Conservation (phyloP, 2,888 invertebrate genomes). For the Microctonus brassicae region DNA sequence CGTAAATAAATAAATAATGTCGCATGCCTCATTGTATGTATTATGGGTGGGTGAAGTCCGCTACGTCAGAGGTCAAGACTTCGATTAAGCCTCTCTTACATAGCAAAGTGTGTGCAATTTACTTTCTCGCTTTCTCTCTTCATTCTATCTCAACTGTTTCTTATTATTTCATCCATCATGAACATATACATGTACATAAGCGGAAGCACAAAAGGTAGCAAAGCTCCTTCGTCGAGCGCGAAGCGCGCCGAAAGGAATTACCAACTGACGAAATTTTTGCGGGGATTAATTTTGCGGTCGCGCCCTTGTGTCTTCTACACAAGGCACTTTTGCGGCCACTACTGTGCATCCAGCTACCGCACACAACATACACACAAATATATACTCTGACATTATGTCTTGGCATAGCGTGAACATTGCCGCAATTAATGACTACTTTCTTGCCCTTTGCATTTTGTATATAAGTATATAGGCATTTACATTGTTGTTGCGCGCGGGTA, state of each 20-base stretch:
- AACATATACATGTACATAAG: constrained; percentile 4
- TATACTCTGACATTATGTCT: not conserved
- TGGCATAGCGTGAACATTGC: constrained; percentile 7
- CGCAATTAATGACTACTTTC: constrained; percentile 19
- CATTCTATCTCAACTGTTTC: not conserved
- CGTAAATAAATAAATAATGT: constrained; percentile 69
- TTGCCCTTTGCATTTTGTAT: constrained; percentile 5
- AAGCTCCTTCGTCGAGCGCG: constrained; percentile 38
- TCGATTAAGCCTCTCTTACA: constrained; percentile 57
- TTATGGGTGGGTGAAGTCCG: constrained; percentile 22
- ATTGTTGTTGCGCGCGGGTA: not conserved
- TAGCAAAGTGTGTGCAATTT: constrained; percentile 39
- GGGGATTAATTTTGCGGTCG: constrained; percentile 63
- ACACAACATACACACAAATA: constrained; percentile 10
- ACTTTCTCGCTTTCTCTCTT: constrained; percentile 10
- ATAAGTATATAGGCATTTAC: not conserved
- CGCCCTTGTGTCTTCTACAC: constrained; percentile 35
- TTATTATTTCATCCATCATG: constrained; percentile 1
- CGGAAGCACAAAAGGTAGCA: constrained; percentile 19
- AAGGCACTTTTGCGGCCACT: constrained; percentile 46
- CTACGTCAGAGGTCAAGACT: constrained; percentile 62
- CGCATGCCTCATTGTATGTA: constrained; percentile 40
- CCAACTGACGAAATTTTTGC: constrained; percentile 53
- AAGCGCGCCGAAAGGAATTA: constrained; percentile 58
- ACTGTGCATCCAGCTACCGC: constrained; percentile 47